Percentiles rank a stretch among this genome's conserved stretches.
Evolutionary conservation across 2,113 vertebrate species (phyloP).

Genomic region (Galemys pyrenaicus): DNA sequence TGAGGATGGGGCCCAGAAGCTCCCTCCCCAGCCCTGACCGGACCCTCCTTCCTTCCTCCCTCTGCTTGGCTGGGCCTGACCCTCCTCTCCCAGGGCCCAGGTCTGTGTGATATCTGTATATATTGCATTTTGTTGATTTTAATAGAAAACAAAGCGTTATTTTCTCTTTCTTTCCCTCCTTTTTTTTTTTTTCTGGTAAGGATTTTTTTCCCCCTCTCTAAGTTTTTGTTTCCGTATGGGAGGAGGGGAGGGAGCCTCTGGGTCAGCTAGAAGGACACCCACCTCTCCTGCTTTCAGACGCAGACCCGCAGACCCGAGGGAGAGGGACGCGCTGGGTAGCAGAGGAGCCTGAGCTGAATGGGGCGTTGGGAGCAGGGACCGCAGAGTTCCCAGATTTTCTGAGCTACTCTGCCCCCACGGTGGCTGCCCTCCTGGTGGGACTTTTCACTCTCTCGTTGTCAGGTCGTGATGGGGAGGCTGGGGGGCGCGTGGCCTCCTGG

Average conservation of each 20-base stretch:
- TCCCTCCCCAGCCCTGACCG: constrained; percentile 61
- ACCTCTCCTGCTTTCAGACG: constrained; percentile 64
- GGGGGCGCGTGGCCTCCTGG: neutral
- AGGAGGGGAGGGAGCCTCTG: constrained; percentile 74
- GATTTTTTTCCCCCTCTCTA: neutral
- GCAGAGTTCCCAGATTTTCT: constrained; percentile 32
- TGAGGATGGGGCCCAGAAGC: constrained; percentile 56
- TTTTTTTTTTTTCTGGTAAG: constrained; percentile 60
- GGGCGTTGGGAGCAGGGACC: constrained; percentile 45
- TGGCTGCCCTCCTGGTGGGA: constrained; percentile 7
- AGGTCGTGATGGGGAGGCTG: neutral
- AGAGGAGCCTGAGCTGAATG: constrained; percentile 33
- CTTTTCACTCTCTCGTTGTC: constrained; percentile 38
- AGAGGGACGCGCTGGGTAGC: constrained; percentile 22
- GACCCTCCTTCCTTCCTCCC: constrained; percentile 56
- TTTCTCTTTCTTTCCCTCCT: constrained; percentile 83
- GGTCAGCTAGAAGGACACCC: constrained; percentile 52
- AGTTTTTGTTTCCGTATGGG: constrained; percentile 67
- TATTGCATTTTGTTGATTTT: constrained; percentile 84
- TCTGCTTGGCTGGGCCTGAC: constrained; percentile 71
- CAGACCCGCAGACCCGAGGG: constrained; percentile 27
- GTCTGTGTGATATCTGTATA: constrained; percentile 83
- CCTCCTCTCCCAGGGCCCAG: constrained; percentile 70
- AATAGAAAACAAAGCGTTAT: constrained; percentile 84
- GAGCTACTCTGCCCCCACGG: neutral